These are phyloP conservation scores for Drosophila pseudotalamancana DNA, from an alignment of 2,888 invertebrate genomes.

Conservation along the genomic window DNA sequence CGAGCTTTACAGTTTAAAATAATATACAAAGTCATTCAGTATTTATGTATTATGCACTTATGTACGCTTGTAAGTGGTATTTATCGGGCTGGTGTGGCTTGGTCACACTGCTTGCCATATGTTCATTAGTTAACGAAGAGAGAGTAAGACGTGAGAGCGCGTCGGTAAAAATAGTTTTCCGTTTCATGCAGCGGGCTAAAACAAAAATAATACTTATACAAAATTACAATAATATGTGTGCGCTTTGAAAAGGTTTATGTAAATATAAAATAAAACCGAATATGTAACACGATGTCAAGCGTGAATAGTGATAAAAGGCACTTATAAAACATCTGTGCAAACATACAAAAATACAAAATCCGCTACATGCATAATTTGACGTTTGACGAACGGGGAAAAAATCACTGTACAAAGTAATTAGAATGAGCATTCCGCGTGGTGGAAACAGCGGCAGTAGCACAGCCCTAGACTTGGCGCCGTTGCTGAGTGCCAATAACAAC, in stretches of 20 bases:
- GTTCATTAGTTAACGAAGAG: constrained; percentile 29
- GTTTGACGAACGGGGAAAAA: constrained; percentile 21
- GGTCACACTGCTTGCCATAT: constrained; percentile 50
- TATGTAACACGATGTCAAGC: constrained; percentile 9
- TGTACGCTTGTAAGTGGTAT: background rate
- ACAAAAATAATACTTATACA: constrained; percentile 15
- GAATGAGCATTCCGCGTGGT: constrained; percentile 65
- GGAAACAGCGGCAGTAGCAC: constrained; percentile 51
- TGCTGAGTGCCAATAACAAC: constrained; percentile 51
- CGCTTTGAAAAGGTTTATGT: constrained; percentile 1
- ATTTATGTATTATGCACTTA: background rate
- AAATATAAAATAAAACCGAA: constrained; percentile 5
- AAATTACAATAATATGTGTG: constrained; percentile 14
- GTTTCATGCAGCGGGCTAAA: constrained; percentile 11
- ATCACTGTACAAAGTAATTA: constrained; percentile 46
- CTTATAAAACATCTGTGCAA: constrained; percentile 3
- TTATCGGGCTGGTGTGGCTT: background rate
- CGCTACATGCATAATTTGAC: constrained; percentile 34
- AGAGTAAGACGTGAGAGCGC: constrained; percentile 29
- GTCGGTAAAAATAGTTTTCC: constrained; percentile 55
- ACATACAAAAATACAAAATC: constrained; percentile 4
- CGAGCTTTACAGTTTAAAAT: background rate
- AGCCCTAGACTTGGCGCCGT: constrained; percentile 60
- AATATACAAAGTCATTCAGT: background rate
- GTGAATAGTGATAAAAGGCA: constrained; percentile 19